phyloP scores from a whole-genome alignment of 2,888 invertebrate genomes.

The Hydraecia micacea region DNA sequence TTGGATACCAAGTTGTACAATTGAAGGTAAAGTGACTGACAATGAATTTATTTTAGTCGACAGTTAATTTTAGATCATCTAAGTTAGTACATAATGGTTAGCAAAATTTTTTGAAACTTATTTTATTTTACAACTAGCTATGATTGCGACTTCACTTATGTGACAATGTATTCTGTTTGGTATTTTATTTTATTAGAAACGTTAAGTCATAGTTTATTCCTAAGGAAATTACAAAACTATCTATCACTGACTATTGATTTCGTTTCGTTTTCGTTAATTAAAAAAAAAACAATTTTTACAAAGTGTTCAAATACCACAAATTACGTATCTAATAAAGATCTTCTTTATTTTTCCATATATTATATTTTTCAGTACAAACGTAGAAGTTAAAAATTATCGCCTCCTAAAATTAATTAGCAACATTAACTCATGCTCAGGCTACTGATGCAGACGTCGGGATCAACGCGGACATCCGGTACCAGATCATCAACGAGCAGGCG shows the following conservation, averaged over 20 bases:
- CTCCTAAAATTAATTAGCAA: slow-evolving; percentile 8
- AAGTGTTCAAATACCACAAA: not conserved
- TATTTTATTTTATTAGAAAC: not conserved
- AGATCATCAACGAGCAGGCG: slow-evolving; percentile 94
- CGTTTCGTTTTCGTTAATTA: too few relatives aligned
- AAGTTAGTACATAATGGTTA: not conserved
- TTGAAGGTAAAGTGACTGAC: slow-evolving; percentile 90
- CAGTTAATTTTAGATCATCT: not conserved
- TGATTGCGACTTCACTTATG: not conserved
- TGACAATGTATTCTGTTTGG: not conserved
- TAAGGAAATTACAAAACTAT: not conserved
- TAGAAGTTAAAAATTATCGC: not conserved
- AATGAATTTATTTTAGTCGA: not conserved
- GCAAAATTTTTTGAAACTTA: not conserved
- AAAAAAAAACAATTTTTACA: not conserved
- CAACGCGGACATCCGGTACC: slow-evolving; percentile 95
- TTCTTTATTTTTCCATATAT: not conserved
- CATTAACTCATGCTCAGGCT: slow-evolving; percentile 87
- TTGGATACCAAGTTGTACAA: slow-evolving; percentile 95
- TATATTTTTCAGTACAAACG: not conserved
- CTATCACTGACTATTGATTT: not conserved
- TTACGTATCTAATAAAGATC: not conserved
- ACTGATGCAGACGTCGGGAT: slow-evolving; percentile 93
- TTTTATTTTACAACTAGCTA: not conserved
- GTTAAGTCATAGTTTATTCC: not conserved